phyloP scores from a whole-genome alignment of 2,888 invertebrate species.

The Choristoneura rosaceana region DNA sequence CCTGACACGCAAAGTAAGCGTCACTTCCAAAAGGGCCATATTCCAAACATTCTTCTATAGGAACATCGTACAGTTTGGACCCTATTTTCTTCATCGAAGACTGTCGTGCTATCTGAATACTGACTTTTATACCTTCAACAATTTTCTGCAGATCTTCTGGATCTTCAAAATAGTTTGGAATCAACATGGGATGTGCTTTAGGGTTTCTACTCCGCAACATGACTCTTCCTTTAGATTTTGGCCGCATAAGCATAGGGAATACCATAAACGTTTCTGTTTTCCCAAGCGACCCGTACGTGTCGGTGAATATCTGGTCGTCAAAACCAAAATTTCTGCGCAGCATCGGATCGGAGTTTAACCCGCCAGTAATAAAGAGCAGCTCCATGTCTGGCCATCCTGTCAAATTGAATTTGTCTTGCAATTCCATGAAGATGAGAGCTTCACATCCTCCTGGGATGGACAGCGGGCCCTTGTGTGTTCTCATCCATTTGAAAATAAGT shows the following conservation, averaged over 20 bases:
- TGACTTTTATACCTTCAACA: conserved; percentile 87
- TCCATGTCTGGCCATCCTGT: conserved; percentile 88
- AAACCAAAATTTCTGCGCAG: conserved; percentile 84
- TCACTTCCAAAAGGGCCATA: conserved; percentile 86
- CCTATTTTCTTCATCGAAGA: conserved; percentile 85
- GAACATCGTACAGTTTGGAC: conserved; percentile 85
- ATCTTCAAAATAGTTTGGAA: conserved; percentile 91
- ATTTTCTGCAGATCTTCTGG: conserved; percentile 87
- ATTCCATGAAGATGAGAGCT: conserved; percentile 87
- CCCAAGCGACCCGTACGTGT: conserved; percentile 72
- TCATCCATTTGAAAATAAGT: conserved; percentile 83
- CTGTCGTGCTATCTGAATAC: conserved; percentile 85
- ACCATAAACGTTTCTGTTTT: conserved; percentile 80
- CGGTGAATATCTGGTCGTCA: conserved; percentile 70
- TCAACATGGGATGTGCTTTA: conserved; percentile 88
- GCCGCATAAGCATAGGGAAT: conserved; percentile 90
- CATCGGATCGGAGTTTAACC: conserved; percentile 78
- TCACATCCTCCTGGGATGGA: conserved; percentile 89
- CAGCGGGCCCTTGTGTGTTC: conserved; percentile 82
- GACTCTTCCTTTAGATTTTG: conserved; percentile 89
- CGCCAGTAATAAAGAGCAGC: conserved; percentile 85
- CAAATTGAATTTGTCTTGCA: conserved; percentile 83
- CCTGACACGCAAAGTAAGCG: conserved; percentile 88
- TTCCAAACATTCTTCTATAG: conserved; percentile 86
- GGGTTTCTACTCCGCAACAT: conserved; percentile 90